Evolutionary conservation across 2,113 vertebrate species (phyloP), one percentile per base, ranked within the genome.

Genomic region (Brachypteracias leptosomus): DNA sequence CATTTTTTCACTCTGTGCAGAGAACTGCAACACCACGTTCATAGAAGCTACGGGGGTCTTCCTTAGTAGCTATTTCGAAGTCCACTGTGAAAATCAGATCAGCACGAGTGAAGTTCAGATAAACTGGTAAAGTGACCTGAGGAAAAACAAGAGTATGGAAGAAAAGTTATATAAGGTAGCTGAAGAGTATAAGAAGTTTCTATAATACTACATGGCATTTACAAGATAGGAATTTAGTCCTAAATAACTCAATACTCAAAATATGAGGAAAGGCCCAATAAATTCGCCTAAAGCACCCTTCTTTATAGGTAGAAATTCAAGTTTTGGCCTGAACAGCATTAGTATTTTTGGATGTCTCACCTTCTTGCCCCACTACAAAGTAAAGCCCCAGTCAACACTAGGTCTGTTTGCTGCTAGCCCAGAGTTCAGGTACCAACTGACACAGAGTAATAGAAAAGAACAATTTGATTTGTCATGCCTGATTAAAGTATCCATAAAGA

Each of bases 31-130:
- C 99, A 0, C 99, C 99, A 2, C 99, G 99, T 90, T 99, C 99
- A 1, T 99, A 99, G 98, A 99, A 99, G 97, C 98, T 99, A 36
- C 99, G 99, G 0, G 99, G 99, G 40, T 99, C 99, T 80, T 99
- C 99, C 97, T 99, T 99, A 58, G 98, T 99, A 52, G 99, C 99
- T 16, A 99, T 99, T 96, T 99, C 99, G 0, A 99, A 99, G 97
- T 99, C 99, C 8, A 99, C 99, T 0, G 99, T 99, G 98, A 99
- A 99, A 97, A 99, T 99, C 54, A 99, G 98, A 93, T 99, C 99
- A 0, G 99, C 98, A 21, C 99, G 98, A 47, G 99, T 99, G 98
- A 99, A 99, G 98, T 99, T 99, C 96, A 99, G 98, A 96, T 99
- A 99, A 89, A 99, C 99, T 0, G 99, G 99, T 28, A 99, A 94